These are phyloP conservation scores for Bombus confusus DNA, from an alignment of 1,140 invertebrate genomes.

Conservation along the genomic window DNA sequence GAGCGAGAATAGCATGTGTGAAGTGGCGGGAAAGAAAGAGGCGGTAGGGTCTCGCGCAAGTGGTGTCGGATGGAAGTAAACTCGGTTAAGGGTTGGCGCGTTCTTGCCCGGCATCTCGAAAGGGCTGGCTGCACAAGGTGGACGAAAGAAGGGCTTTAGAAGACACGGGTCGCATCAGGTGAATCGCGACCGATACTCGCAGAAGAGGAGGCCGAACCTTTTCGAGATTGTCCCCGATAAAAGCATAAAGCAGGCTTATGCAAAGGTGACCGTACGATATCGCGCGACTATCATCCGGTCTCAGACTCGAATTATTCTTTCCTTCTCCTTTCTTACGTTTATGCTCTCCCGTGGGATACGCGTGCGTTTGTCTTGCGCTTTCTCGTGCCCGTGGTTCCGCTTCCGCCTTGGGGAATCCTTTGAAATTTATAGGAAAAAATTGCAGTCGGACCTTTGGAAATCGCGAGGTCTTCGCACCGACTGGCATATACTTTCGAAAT, in stretches of 20 bases:
- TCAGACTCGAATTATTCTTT: background rate
- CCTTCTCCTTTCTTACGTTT: no score
- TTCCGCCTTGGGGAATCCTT: background rate
- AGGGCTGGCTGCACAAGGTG: slow-evolving; percentile 19
- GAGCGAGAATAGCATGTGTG: slow-evolving; percentile 56
- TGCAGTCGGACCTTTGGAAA: slow-evolving; percentile 1
- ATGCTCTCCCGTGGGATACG: no score
- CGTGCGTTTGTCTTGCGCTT: background rate
- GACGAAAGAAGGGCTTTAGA: slow-evolving; percentile 26
- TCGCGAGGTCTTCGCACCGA: background rate
- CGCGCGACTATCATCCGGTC: background rate
- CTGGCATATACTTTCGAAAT: background rate
- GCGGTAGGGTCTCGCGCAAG: slow-evolving; percentile 29
- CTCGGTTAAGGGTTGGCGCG: slow-evolving; percentile 62
- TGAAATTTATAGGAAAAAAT: slow-evolving; percentile 30
- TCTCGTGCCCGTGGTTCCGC: background rate
- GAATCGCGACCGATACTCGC: slow-evolving; percentile 35
- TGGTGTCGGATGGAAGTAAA: slow-evolving; percentile 62
- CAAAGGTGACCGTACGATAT: slow-evolving; percentile 8
- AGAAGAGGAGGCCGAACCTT: slow-evolving; percentile 34
- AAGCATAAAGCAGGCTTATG: slow-evolving; percentile 24
- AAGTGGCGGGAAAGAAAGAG: slow-evolving; percentile 39
- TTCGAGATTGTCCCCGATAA: slow-evolving; percentile 33
- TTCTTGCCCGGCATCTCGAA: slow-evolving; percentile 39
- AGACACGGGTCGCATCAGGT: slow-evolving; percentile 17